phyloP scores from a whole-genome alignment of 53 echinoderm and acorn worm genomes.

The Zoroaster sp. region DNA sequence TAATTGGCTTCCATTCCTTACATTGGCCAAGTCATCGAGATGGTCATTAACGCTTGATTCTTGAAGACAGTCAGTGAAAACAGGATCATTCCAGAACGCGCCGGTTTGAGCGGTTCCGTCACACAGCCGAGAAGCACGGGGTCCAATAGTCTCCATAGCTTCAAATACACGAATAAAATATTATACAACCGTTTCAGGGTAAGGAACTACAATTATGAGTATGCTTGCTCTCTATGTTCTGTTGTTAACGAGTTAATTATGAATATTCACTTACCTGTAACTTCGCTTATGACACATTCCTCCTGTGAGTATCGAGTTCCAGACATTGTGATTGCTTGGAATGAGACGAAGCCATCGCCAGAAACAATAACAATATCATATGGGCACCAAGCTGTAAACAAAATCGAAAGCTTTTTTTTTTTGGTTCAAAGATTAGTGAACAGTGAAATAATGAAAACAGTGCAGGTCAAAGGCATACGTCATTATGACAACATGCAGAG shows the following conservation, averaged over 20 bases:
- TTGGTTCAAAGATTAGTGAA: not conserved
- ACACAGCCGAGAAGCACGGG: not conserved
- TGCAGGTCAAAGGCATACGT: no score
- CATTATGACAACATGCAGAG: no score
- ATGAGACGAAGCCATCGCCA: not conserved
- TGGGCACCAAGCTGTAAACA: not conserved
- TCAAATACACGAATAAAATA: not conserved
- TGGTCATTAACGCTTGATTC: not conserved
- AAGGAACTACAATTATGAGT: no score
- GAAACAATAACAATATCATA: not conserved
- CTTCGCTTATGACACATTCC: not conserved
- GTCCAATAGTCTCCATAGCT: not conserved
- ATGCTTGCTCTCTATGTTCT: no score
- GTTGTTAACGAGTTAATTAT: no score
- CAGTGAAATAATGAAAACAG: not conserved
- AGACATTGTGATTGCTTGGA: not conserved
- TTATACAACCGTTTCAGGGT: no score
- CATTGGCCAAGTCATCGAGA: not conserved
- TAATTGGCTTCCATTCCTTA: no score
- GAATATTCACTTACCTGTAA: not conserved
- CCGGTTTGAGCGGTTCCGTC: conserved; percentile 14
- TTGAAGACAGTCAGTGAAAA: not conserved
- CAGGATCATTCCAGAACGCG: conserved; percentile 11
- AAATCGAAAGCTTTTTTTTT: not conserved
- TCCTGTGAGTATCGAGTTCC: not conserved